Evolutionary conservation across 1,140 invertebrate species (phyloP).

Genomic region (Drosophila repleta): DNA sequence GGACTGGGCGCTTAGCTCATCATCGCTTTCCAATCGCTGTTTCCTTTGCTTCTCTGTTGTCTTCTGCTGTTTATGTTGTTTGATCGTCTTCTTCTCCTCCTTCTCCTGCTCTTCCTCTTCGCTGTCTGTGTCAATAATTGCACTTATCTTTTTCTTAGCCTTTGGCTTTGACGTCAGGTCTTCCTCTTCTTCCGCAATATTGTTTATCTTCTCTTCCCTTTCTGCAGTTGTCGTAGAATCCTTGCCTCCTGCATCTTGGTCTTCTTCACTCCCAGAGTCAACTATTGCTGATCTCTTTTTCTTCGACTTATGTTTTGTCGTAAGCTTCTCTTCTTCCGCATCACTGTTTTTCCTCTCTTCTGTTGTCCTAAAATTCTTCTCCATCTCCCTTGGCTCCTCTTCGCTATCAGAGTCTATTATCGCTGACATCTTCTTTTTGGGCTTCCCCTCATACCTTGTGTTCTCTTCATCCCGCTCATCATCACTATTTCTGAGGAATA

Average conservation of each 20-base stretch:
- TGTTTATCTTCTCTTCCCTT: background rate
- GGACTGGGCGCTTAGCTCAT: conserved; percentile 6
- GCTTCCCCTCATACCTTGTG: background rate
- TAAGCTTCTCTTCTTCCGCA: background rate
- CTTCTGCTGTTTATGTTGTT: conserved; percentile 45
- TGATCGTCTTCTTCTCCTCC: background rate
- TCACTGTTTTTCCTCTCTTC: background rate
- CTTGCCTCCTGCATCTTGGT: background rate
- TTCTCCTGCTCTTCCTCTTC: conserved; percentile 27
- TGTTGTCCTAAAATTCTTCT: background rate
- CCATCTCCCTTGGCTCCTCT: background rate
- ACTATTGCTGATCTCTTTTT: conserved; percentile 37
- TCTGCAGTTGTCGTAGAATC: background rate
- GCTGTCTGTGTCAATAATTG: conserved; percentile 45
- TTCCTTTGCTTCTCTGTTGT: conserved; percentile 32
- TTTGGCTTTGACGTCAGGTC: conserved; percentile 11
- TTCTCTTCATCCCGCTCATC: conserved; percentile 3
- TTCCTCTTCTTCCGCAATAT: background rate
- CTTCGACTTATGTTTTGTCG: background rate
- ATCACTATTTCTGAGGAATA: conserved; percentile 17
- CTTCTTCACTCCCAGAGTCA: conserved; percentile 36
- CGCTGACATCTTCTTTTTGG: conserved; percentile 21
- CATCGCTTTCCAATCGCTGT: conserved; percentile 34
- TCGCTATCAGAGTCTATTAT: conserved; percentile 37
- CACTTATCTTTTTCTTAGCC: conserved; percentile 26